Base-by-base conservation (phyloP, 2,113 vertebrate species). In the Chaetodon auriga region DNA sequence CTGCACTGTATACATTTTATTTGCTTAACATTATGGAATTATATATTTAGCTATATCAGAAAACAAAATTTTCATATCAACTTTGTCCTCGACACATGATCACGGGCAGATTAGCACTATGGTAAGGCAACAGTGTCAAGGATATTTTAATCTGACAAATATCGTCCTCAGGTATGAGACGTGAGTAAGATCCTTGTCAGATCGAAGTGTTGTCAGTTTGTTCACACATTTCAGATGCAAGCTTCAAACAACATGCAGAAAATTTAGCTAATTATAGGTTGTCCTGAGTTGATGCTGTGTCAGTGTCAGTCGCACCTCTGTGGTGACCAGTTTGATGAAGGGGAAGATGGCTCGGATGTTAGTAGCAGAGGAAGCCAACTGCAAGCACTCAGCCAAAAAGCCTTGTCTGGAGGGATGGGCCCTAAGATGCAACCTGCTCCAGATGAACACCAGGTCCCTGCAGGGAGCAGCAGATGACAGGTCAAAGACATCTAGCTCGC, bases 401-500 rank as follows among this genome's bases (percentile, higher is more conserved):
- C 95, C 95, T 93, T 97, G 94, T 83, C 95, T 96, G 58, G 96
- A 97, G 54, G 96, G 95, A 90, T 99, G 97, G 66, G 96, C 95
- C 86, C 98, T 95, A 68, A 99, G 96, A 81, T 98, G 96, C 81
- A 99, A 94, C 92, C 97, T 97, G 93, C 97, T 99, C 98, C 98
- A 99, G 89, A 99, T 95, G 92, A 99, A 99, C 93, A 99, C 97
- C 91, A 99, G 94, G 78, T 99, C 97, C 98, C 98, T 99, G 86
- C 16, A 83, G 66, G 93, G 93, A 41, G 25, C 35, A 55, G 10
- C 5, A 10, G 2, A 43, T 16, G 12, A 60, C 11, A n/a, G 57
- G 66, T 58, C 11, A 54, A 69, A 48, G 2, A 68, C 16, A 51
- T 16, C 14, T 30, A 23, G 12, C 35, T 58, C 18, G 35, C 7